A percentile compares a stretch with the other conserved stretches of the same genome.
Evolutionary conservation across 2,888 invertebrate species (phyloP).

Genomic region (Amiota communis): DNA sequence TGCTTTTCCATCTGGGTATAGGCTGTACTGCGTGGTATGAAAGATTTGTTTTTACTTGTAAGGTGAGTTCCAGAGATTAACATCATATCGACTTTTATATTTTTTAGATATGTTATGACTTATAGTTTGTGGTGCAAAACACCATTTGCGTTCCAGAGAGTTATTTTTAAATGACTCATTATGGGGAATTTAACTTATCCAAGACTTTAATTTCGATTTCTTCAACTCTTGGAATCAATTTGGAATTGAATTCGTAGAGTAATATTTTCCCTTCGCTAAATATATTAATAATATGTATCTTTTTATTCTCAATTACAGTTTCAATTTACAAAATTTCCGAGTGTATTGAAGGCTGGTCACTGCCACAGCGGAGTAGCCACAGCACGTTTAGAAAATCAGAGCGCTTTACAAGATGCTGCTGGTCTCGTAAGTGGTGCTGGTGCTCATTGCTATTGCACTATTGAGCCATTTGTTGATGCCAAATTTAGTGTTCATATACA

Average conservation of each 20-base stretch:
- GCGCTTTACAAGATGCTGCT: conserved; percentile 85
- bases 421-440: conserved; percentile 93
- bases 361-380: conserved; percentile 97
- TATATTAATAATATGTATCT: conserved; percentile 35
- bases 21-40: no score
- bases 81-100: no score
- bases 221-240: no score
- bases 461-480: conserved; percentile 96
- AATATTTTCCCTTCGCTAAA: conserved; percentile 1
- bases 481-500: conserved; percentile 99
- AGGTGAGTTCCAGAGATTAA: no score
- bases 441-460: conserved; percentile 84
- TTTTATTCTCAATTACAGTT: conserved; percentile 76
- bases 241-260: conserved; percentile 12
- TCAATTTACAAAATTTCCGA: conserved; percentile 90
- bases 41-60: no score
- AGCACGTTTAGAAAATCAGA: conserved; percentile 91
- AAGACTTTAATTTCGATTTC: no score
- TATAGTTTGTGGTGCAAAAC: no score
- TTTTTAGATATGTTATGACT: no score
- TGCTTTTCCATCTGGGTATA: no score
- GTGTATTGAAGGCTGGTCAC: conserved; percentile 97
- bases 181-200: no score
- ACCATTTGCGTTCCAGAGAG: no score
- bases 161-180: no score